Evolutionary conservation across 2,113 vertebrate species (phyloP), one percentile per base, ranked within the genome.

Genomic region (Tyrannus savana): DNA sequence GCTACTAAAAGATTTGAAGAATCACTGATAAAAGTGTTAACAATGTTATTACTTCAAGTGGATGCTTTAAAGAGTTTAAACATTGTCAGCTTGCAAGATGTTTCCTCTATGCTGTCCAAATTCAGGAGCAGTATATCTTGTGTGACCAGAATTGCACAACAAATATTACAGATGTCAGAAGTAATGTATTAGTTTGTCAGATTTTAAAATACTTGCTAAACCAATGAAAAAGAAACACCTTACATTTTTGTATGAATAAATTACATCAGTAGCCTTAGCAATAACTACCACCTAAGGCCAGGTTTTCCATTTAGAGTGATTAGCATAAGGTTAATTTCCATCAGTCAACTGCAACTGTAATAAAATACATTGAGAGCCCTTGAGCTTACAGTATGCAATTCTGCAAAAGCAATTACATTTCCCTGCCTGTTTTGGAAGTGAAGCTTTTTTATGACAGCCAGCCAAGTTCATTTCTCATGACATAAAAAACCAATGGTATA

Each of bases 331-430:
- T 79, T 89, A 90, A 66, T 63, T 60, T 86, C 58, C 69, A 49
- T 81, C 84, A 30, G 60, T 77, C 93, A 80, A 71, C 84, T 87
- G 44, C 41, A 82, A 88, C 62, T 60, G 21, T 8, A 72, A 75
- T 62, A 79, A 91, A 87, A 88, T 49, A 62, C 24, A 73, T 23
- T 12, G 35, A 78, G 12, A 93, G 24, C 62, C 46, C 73, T 82
- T 83, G 74, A 87, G 69, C n/a, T 84, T 30, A 87, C 3, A 7
- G 23, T 53, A 59, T 49, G 16, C 28, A 39, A 63, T 59, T 71
- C 53, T 84, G 60, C 64, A 90, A 96, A 97, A 95, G 59, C 74
- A 93, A 85, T 95, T 95, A 80, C 33, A 50, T 89, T 91, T 93
- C 71, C 82, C 87, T 59, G 68, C 44, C 56, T 82, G 24, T 66